Base-by-base conservation (phyloP, 23 tunicate species). In the Halocynthia aurantium region DNA sequence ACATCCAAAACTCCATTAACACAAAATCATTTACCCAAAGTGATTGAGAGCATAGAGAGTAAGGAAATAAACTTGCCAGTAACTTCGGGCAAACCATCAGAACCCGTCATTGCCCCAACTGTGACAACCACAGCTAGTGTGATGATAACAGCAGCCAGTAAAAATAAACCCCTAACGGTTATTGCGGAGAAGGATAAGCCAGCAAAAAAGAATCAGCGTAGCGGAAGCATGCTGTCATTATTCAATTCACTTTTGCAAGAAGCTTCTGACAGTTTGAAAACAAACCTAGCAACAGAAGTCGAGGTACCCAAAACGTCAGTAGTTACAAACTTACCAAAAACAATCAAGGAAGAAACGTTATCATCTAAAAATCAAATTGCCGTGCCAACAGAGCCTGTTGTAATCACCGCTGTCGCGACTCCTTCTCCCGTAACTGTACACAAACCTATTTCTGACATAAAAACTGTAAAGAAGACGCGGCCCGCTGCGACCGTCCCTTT, bases 211-310 rank as follows among this genome's bases (percentile, higher is more conserved):
- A 57, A 80, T 21, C 76, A 85, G 49, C 67, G 82, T 77, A 17
- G 69, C 63, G 80, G 82, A 5, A 70, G 87, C 55, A 84, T 89
- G 64, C 80, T 89, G 51, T 81, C 84, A 8, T 68, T 90, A 13
- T 90, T 90, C 83, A 84, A 84, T 71, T 81, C 90, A 8, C 55
- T 90, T 76, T 75, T 90, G 53, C 86, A 90, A 58, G 97, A 90
- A 77, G 97, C 97, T 21, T 81, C 97, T 8, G 81, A 81, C 19
- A 85, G 90, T 56, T 66, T 85, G 53, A 85, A 85, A 67, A 84
- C 22, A n/a, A 72, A 51, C 52, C 78, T 63, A 0, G 69, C 17
- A 6, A 71, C 71, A 50, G 57, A 52, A 17, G 68, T 66, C 44
- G 54, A 60, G 64, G 17, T 15, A 15, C 64, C 17, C 17, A n/a